Conservation (phyloP, 2,888 invertebrate species). For the Teleogryllus oceanicus region DNA sequence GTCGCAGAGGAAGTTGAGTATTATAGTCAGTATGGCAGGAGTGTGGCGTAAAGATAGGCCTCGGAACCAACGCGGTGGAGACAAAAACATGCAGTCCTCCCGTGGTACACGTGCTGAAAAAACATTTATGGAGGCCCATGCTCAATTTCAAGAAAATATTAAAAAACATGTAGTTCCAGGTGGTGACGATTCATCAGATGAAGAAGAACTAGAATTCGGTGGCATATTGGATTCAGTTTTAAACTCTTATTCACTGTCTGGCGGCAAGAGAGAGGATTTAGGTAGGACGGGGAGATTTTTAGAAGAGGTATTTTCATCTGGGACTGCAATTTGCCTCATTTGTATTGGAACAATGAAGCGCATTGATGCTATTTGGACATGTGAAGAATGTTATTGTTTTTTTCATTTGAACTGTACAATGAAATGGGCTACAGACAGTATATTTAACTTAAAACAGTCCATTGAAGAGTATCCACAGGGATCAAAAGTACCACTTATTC, state of each 20-base stretch:
- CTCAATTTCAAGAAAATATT: slow-evolving; percentile 51
- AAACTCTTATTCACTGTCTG: slow-evolving; percentile 49
- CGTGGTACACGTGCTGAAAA: slow-evolving; percentile 26
- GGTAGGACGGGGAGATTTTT: slow-evolving; percentile 67
- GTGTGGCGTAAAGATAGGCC: not conserved
- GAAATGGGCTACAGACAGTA: slow-evolving; percentile 87
- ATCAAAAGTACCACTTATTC: slow-evolving; percentile 39
- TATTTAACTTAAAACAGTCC: slow-evolving; percentile 43
- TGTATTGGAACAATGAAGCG: slow-evolving; percentile 85
- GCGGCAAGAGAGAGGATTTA: slow-evolving; percentile 49
- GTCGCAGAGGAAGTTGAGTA: too few species aligned
- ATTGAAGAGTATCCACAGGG: slow-evolving; percentile 12
- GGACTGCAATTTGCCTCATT: slow-evolving; percentile 80
- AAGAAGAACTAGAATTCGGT: slow-evolving; percentile 53
- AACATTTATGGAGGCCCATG: slow-evolving; percentile 51
- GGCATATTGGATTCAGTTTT: slow-evolving; percentile 52
- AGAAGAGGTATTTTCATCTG: slow-evolving; percentile 74
- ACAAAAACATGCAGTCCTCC: not conserved
- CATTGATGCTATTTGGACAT: slow-evolving; percentile 82
- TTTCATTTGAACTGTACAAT: slow-evolving; percentile 87
- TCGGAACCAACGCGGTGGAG: not conserved
- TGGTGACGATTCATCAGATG: slow-evolving; percentile 55
- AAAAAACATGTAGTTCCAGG: slow-evolving; percentile 49
- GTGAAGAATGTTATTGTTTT: slow-evolving; percentile 74
- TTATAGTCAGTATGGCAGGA: too few species aligned